A percentile compares a stretch with the other conserved stretches of the same genome.
Evolutionary conservation across 2,888 invertebrate genomes (phyloP).

Genomic region (Myopa tessellatipennis): DNA sequence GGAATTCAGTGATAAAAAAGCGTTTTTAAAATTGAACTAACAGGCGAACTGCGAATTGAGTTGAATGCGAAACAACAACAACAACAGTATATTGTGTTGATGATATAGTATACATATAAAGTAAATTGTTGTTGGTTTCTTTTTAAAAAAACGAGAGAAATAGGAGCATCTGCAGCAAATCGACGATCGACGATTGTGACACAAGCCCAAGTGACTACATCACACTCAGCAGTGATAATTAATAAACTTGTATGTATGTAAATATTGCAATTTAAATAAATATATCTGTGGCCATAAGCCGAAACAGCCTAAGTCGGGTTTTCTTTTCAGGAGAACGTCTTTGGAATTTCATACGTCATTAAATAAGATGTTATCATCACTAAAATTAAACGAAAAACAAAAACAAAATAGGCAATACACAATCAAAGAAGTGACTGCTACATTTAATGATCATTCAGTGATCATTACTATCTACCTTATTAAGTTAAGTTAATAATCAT

Average conservation of each 20-base stretch:
- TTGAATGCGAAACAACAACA: conserved; percentile 1
- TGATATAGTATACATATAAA: neutral
- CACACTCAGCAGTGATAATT: conserved; percentile 39
- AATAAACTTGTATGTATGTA: conserved; percentile 25
- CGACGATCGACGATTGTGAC: neutral
- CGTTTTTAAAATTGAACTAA: conserved; percentile 58
- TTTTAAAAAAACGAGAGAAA: neutral
- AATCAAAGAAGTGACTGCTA: too few species aligned
- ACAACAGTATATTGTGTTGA: conserved; percentile 8
- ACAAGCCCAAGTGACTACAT: conserved; percentile 9
- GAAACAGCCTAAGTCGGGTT: too few species aligned
- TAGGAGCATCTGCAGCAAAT: neutral
- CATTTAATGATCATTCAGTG: too few species aligned
- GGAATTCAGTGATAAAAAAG: conserved; percentile 64
- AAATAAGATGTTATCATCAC: neutral
- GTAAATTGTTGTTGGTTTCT: neutral
- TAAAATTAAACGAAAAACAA: neutral
- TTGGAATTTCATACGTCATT: too few species aligned
- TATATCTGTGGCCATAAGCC: too few species aligned
- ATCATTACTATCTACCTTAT: too few species aligned
- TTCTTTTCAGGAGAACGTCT: too few species aligned
- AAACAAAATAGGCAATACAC: too few species aligned
- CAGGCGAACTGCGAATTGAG: conserved; percentile 57
- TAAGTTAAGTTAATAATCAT: neutral
- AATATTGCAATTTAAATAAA: neutral